Base-by-base conservation (phyloP, 2,888 invertebrate species). In the Sicus ferrugineus region DNA sequence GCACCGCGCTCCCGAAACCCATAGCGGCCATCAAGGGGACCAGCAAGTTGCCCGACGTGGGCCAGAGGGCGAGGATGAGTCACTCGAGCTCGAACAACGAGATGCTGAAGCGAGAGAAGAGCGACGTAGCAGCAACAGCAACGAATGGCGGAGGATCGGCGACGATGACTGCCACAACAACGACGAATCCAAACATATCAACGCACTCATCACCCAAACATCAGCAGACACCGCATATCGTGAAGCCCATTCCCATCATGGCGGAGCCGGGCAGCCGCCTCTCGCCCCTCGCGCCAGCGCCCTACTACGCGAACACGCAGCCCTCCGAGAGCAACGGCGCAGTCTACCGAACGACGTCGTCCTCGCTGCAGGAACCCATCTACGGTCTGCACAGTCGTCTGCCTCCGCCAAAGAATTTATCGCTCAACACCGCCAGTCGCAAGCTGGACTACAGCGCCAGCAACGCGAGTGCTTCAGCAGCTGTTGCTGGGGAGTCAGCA, bases 11-110 rank as follows among this genome's bases (percentile, higher is more conserved):
- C 76, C 95, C 96, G 0, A 96, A 96, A 84, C 96, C 96, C 2
- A 95, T 95, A 54, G 95, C 95, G 9, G 93, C 95, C 69, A 93
- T 96, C 34, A 96, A 96, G 87, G 96, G 95, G 73, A 95, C 93
- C 28, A 92, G 92, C 73, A 95, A 95, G 85, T 75, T 85, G 88
- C 90, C 77, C 85, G 90, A 74, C 87, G 88, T 74, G 84, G 46
- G 62, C 9, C 48, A 59, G 21, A 52, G 23, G 38, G 28, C 56
- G 3, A 87, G 83, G 81, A 48, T 75, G 59, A 72, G 70, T 54
- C 73, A 72, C 52, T 74, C 76, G 16, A 76, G 71, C 62, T 74
- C 76, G 7, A 72, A 75, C 23, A 73, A 75, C 38, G 76, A 78
- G n/a, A 64, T 76, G 48, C 71, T 81, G 0, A 85, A 84, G 86